These are phyloP conservation scores for Drosophila prostipennis DNA, from an alignment of 2,888 invertebrate species.

Conservation along the genomic window DNA sequence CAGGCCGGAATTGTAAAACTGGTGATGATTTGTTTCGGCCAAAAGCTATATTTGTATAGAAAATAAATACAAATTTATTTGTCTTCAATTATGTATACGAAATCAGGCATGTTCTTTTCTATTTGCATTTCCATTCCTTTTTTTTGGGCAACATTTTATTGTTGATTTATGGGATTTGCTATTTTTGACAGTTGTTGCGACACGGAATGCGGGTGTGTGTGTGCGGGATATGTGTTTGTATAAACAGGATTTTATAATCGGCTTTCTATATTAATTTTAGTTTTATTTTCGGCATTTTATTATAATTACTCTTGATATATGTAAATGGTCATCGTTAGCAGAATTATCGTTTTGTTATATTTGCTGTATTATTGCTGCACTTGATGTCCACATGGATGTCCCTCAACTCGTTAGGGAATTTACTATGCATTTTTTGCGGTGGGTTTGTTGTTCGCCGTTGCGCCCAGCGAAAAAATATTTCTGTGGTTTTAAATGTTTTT, in stretches of 20 bases:
- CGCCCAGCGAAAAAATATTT: slow-evolving; percentile 48
- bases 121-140: slow-evolving; percentile 29
- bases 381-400: slow-evolving; percentile 61
- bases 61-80: slow-evolving; percentile 32
- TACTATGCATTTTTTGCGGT: slow-evolving; percentile 35
- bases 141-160: slow-evolving; percentile 56
- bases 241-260: slow-evolving; percentile 67
- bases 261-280: slow-evolving; percentile 80
- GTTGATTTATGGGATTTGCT: slow-evolving; percentile 81
- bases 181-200: slow-evolving; percentile 70
- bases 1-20: slow-evolving; percentile 7
- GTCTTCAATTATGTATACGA: slow-evolving; percentile 32
- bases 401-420: slow-evolving; percentile 47
- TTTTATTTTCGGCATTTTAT: slow-evolving; percentile 79
- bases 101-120: slow-evolving; percentile 19
- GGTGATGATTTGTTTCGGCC: slow-evolving; percentile 17
- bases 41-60: slow-evolving; percentile 17
- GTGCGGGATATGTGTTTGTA: slow-evolving; percentile 19
- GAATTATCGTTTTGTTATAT: slow-evolving; percentile 34
- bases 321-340: slow-evolving; percentile 72
- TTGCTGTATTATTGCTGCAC: slow-evolving; percentile 55
- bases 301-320: slow-evolving; percentile 78
- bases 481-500: slow-evolving; percentile 71
- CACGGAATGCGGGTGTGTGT: slow-evolving; percentile 16
- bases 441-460: slow-evolving; percentile 22